Base-by-base conservation (phyloP, 2,113 vertebrate genomes). In the Myiopsitta monachus region DNA sequence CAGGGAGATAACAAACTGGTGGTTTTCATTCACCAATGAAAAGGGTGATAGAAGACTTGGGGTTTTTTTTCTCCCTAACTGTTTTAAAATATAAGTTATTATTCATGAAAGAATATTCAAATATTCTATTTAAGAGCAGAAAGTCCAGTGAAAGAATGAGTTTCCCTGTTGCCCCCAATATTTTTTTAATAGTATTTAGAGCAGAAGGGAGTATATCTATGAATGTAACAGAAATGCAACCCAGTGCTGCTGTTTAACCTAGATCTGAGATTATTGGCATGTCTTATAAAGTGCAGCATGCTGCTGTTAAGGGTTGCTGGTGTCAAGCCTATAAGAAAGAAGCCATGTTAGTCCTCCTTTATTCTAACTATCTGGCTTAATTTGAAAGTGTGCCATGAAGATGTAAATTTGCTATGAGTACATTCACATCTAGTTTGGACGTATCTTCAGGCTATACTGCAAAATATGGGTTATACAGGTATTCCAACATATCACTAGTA, bases 61-160 rank as follows among this genome's bases (percentile, higher is more conserved):
- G 3, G 0, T 12, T 93, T 85, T 87, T 66, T 80, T 85, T 68
- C 38, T 61, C 62, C 27, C 36, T 62, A 46, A 21, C 22, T 88
- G 36, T n/a, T 83, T 94, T 95, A 64, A 95, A 87, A 80, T 51
- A 85, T 38, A 73, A 92, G 83, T 88, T 78, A 70, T 57, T 70
- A 7, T 28, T 91, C 55, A 41, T 18, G 16, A 61, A 91, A 85
- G 49, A 74, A 63, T 62, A 52, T 72, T 78, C 51, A 93, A 90
- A 84, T 83, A 39, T 36, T 63, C 66, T 79, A 10, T 83, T 80
- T 84, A 81, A 78, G 66, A 90, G n/a, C 21, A 81, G 38, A 86
- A 87, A n/a, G 66, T 54, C 46, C 33, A 66, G 31, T 38, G 24
- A 88, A 92, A 81, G 28, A 87, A 77, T 17, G 5, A 67, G 10